Evolutionary conservation across 2,113 vertebrate species (phyloP), one percentile per base, ranked within the genome.

Genomic region (Centrocercus urophasianus): DNA sequence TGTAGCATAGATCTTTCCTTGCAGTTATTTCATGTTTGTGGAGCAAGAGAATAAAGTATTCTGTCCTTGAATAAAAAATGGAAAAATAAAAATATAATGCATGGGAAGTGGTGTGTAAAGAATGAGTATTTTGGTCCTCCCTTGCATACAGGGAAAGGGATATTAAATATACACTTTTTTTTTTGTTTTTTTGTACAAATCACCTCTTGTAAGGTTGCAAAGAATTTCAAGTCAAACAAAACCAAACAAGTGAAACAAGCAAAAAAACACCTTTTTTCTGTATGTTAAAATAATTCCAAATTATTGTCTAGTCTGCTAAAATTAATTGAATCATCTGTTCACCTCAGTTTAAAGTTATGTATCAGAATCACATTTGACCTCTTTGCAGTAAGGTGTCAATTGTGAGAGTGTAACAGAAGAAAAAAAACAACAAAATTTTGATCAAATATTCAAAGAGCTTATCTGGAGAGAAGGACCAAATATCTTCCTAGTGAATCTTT

Each of bases 401-500:
- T 17, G 60, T 20, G 17, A 67, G 30, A 87, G 54, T 38, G 28
- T 40, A 89, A 42, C 10, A 40, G 7, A 15, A 60, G 34, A 60
- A 74, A 72, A 86, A 1, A 74, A 72, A 86, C 13, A 83, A 1
- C 27, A 40, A 57, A 5, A 14, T 36, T 74, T 75, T 11, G 19
- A 28, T 77, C 25, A 85, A 79, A 43, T 42, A 43, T 11, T 30
- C 22, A 45, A 76, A 86, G 40, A 63, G 5, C 47, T 91, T 67
- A 74, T 72, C 71, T 40, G 86, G 57, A 56, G 25, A 89, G 12
- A 57, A 32, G 30, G 30, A 19, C 10, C 19, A 61, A 88, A 59
- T 54, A 54, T 11, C 5, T 91, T 64, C 70, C 45, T 88, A 34
- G 76, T 89, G 81, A 93, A 73, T 90, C 32, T 77, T 83, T 83